Conservation (phyloP, 2,797 vertebrate genomes). For the Antennarius maculatus region DNA sequence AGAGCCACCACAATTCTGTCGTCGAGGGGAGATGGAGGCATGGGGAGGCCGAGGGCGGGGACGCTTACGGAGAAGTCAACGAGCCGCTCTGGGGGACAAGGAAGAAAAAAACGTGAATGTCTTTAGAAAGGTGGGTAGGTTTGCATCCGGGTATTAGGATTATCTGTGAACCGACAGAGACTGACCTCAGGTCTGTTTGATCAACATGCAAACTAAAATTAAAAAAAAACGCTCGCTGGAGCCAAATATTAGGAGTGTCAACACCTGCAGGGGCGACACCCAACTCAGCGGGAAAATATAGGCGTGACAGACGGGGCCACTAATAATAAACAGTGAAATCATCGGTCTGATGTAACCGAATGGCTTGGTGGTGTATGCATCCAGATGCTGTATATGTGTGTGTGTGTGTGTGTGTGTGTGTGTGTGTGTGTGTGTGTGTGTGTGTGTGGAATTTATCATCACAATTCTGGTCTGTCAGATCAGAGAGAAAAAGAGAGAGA, state of each 20-base stretch:
- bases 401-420: slow-evolving; percentile 1
- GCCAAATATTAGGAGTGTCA: slow-evolving; percentile 72
- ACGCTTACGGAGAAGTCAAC: slow-evolving; percentile 90
- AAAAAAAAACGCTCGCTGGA: slow-evolving; percentile 38
- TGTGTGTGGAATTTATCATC: slow-evolving; percentile 39
- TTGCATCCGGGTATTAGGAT: neutral
- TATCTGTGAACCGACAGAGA: slow-evolving; percentile 20
- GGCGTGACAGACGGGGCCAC: slow-evolving; percentile 46
- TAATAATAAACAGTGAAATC: slow-evolving; percentile 67
- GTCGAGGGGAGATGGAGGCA: slow-evolving; percentile 99
- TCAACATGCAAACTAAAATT: slow-evolving; percentile 62
- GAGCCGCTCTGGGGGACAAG: slow-evolving; percentile 80
- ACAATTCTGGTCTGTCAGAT: slow-evolving; percentile 42
- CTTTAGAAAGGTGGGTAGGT: neutral
- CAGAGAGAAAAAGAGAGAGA: slow-evolving; percentile 19
- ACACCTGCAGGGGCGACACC: slow-evolving; percentile 72
- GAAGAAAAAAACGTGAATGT: slow-evolving; percentile 13
- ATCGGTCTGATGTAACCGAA: slow-evolving; percentile 46
- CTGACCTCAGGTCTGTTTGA: slow-evolving; percentile 50
- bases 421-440: too few species aligned
- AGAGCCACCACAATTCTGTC: slow-evolving; percentile 99
- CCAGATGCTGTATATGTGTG: slow-evolving; percentile 35
- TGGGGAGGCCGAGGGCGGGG: slow-evolving; percentile 93
- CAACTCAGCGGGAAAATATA: slow-evolving; percentile 55
- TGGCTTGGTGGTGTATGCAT: slow-evolving; percentile 43